Base-by-base conservation (phyloP, 2,113 vertebrate species). In the Dryoscopus gambensis region DNA sequence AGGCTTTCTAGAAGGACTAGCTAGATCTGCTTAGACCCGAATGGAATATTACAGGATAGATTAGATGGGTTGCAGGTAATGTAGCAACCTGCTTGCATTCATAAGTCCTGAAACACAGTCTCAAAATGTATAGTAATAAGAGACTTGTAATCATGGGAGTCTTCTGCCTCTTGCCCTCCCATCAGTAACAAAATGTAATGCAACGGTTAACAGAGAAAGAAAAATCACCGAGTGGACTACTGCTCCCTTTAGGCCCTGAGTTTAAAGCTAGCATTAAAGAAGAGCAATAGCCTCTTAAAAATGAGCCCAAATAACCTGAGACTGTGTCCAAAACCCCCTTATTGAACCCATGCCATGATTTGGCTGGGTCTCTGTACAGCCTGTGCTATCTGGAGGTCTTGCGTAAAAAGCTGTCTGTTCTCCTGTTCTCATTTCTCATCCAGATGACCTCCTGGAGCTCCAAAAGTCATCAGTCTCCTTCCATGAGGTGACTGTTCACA, bases 391-490 rank as follows among this genome's bases (percentile, higher is more conserved):
- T 75, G 84, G 89, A 91, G 87, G 33, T 87, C 78, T 80, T 79
- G 24, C 2, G 11, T 82, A 69, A 91, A 91, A 63, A 83, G 65
- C 44, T 76, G 14, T 47, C 49, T 75, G 3, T 40, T 84, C 39
- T 84, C 80, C 60, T 70, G n/a, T 46, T 87, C 47, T 87, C 70
- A 22, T 84, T 87, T 94, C 78, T 93, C 60, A 80, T 89, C 89
- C 87, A 96, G 62, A 52, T 84, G 78, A 96, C 62, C 75, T 94
- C 46, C 77, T 81, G 79, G 30, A 78, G 60, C n/a, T 80, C 76
- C 88, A 78, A 30, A 90, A 77, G 69, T 78, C 88, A 37, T 80
- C 84, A 91, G 79, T 84, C 92, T 86, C 82, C 68, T 95, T 81
- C 50, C 0, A 0, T 52, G 76, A 90, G 91, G 84, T 87, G 90